Percentiles rank a stretch among this genome's conserved stretches.
Conservation (phyloP, 2,113 vertebrate species). For the Ageneiosus marmoratus region DNA sequence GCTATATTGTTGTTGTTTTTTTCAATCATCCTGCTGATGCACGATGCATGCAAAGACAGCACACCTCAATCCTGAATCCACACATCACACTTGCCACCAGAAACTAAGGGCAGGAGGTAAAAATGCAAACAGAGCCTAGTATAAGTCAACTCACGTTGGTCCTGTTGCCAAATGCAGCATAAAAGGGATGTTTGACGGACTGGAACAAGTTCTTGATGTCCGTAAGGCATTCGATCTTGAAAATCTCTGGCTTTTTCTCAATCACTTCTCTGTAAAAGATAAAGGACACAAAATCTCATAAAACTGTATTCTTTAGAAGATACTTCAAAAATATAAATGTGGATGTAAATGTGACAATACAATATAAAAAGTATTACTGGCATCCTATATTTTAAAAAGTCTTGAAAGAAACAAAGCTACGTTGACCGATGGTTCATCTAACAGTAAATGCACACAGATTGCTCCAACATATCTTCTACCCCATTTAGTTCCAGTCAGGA, state of each 20-base stretch:
- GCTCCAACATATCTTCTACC: background rate
- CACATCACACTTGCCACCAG: background rate
- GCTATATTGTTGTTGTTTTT: background rate
- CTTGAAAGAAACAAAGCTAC: background rate
- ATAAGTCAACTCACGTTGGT: constrained; percentile 80
- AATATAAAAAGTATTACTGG: too few relatives aligned
- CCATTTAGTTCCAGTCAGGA: background rate
- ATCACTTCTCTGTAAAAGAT: constrained; percentile 87
- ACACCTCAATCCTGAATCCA: constrained; percentile 20
- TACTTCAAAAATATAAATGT: background rate
- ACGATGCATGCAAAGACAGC: background rate
- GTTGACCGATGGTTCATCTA: background rate
- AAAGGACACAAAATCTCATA: background rate
- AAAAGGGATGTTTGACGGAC: constrained; percentile 89
- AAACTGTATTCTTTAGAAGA: background rate
- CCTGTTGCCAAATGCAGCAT: constrained; percentile 96
- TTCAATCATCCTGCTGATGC: background rate
- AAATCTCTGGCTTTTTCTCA: constrained; percentile 98
- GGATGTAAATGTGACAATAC: background rate
- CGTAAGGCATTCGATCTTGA: constrained; percentile 97
- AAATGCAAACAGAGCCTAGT: background rate
- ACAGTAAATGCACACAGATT: background rate
- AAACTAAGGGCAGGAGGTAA: background rate
- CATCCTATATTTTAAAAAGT: too few relatives aligned
- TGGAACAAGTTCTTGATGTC: constrained; percentile 97